Percentiles rank a stretch among this genome's conserved stretches.
phyloP scores from a whole-genome alignment of 1,140 invertebrate genomes.

The Hylyphantes graminicola region DNA sequence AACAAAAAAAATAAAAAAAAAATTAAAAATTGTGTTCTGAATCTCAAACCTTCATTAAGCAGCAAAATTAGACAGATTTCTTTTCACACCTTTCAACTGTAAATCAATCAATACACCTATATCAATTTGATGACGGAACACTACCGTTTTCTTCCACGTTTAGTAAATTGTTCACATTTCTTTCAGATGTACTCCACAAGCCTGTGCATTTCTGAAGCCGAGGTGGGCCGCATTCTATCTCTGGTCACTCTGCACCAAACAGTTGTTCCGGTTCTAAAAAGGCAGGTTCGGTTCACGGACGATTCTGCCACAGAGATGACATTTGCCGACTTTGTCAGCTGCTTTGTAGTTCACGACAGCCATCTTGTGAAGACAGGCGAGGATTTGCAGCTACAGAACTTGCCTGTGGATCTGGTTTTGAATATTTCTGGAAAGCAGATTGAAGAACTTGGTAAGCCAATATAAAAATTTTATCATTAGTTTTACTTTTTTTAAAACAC shows the following conservation, averaged over 20 bases:
- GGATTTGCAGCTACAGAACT: conserved; percentile 29
- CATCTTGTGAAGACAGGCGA: conserved; percentile 54
- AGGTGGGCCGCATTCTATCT: conserved; percentile 63
- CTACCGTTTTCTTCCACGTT: no score
- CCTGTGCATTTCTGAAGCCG: conserved; percentile 63
- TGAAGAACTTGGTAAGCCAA: conserved; percentile 29
- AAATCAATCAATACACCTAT: no score
- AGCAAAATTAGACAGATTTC: no score
- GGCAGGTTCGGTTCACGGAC: conserved; percentile 54
- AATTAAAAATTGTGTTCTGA: no score
- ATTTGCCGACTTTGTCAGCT: conserved; percentile 57
- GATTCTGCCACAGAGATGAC: conserved; percentile 35
- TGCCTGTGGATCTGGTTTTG: conserved; percentile 53
- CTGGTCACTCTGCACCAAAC: conserved; percentile 60
- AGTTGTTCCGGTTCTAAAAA: conserved; percentile 31
- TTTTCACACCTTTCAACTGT: no score
- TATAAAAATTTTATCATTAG: no score
- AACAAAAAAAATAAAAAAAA: no score
- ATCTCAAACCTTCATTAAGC: no score
- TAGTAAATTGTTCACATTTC: neutral
- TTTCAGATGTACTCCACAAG: conserved; percentile 54
- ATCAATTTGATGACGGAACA: no score
- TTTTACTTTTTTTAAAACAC: no score
- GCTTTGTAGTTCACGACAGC: conserved; percentile 48
- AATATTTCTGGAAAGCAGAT: conserved; percentile 41